Percentiles rank a stretch among this genome's conserved stretches.
Conservation (phyloP, 2,888 invertebrate species). For the Metacarcinus magister region DNA sequence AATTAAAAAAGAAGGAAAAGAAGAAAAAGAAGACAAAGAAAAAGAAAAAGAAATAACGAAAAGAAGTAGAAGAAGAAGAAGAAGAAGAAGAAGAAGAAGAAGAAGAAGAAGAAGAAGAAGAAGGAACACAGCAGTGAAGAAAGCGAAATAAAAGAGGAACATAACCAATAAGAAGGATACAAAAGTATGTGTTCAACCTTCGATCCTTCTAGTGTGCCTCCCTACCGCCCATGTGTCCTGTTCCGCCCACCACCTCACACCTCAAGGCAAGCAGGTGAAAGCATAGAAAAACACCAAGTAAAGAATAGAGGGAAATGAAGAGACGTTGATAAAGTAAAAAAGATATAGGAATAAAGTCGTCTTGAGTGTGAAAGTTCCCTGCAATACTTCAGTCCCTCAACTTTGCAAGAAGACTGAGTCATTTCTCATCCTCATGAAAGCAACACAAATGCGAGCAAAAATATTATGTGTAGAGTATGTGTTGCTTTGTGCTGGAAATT, state of each 20-base stretch:
- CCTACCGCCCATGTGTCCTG: neutral
- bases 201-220: neutral
- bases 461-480: neutral
- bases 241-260: neutral
- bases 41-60: too few relatives aligned
- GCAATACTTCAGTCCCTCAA: neutral
- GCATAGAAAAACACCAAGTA: neutral
- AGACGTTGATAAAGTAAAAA: neutral
- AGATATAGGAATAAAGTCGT: neutral
- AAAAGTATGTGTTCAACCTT: neutral
- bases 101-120: too few relatives aligned
- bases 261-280: neutral
- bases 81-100: too few relatives aligned
- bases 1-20: too few relatives aligned
- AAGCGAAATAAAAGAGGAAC: neutral
- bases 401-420: neutral
- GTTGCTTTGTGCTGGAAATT: too few relatives aligned
- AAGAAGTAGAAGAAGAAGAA: too few relatives aligned
- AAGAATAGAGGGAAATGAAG: neutral
- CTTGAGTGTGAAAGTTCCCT: neutral
- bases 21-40: too few relatives aligned
- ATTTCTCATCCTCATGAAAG: neutral
- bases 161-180: neutral
- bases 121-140: too few relatives aligned
- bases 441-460: neutral